Base-by-base conservation (phyloP, 2,113 vertebrate species). In the Pterocles orientalis region DNA sequence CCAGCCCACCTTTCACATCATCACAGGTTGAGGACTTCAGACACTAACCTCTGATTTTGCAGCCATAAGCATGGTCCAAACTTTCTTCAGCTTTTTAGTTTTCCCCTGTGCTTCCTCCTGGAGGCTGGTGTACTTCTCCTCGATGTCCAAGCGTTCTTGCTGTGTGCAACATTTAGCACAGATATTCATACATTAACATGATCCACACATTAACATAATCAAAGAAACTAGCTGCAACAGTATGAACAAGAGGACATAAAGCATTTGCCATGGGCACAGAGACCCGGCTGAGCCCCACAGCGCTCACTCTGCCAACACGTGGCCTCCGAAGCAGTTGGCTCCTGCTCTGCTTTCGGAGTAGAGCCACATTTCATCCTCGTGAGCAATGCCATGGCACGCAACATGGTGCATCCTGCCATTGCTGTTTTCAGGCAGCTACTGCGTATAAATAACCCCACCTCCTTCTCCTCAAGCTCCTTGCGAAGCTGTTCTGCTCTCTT, bases 11-110 rank as follows among this genome's bases (percentile, higher is more conserved):
- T 21, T 34, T 69, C 47, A 9, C 2, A 2, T 9, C 9, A 68
- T 11, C 34, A 18, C 33, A 34, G 26, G 14, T 23, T 19, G 61
- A 41, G n/a, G 51, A 33, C 48, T 92, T 85, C 51, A 76, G 61
- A 82, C 19, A 96, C 97, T 69, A 76, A 99, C 99, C 98, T 99
- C 99, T 54, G 99, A 99, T 87, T 99, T 99, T 41, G 99, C 99
- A 94, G 99, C 99, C 99, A 99, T 99, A 70, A 99, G 97, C 99
- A 99, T 99, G 72, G 99, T 99, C 99, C 99, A 99, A 14, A 99
- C 99, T 98, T 99, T 99, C 98, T 99, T 99, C 95, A 99, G 96
- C 73, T 99, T 99, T 96, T 99, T 99, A 66, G 99, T 99, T 97
- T 99, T 99, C 60, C 99, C 99, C 92, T 99, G 99, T 8, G 99